A percentile compares a stretch with the other conserved stretches of the same genome.
Conservation (phyloP, 1,140 invertebrate species). For the Macrocentrus cingulum region DNA sequence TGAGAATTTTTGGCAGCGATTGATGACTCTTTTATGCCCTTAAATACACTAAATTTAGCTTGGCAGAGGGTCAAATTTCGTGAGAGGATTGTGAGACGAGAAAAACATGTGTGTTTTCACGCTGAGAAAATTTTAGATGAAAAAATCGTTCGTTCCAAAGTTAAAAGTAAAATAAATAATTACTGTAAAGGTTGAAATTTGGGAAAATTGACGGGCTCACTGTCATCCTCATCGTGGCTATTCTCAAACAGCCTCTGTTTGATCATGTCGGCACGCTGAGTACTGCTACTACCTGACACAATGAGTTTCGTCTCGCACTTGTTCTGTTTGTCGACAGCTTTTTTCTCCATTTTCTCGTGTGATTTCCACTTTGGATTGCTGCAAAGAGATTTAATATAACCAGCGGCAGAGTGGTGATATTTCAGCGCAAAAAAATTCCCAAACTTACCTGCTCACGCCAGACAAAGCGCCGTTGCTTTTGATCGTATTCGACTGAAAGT, state of each 20-base stretch:
- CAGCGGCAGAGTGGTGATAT: too few relatives aligned
- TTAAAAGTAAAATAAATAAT: neutral
- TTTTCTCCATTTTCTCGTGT: neutral
- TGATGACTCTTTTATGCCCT: too few relatives aligned
- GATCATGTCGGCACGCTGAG: conserved; percentile 21
- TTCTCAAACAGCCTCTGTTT: conserved; percentile 27
- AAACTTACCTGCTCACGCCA: neutral
- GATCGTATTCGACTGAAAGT: neutral
- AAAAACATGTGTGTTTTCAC: too few relatives aligned
- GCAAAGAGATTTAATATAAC: conserved; percentile 5
- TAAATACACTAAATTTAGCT: too few relatives aligned
- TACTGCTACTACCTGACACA: neutral
- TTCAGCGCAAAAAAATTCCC: neutral
- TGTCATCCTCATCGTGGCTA: conserved; percentile 21
- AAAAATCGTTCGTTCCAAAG: too few relatives aligned
- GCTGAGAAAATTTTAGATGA: neutral
- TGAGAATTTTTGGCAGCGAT: too few relatives aligned
- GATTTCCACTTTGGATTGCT: neutral
- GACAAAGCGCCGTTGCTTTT: conserved; percentile 1
- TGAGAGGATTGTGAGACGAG: too few relatives aligned
- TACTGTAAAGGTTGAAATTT: conserved; percentile 13
- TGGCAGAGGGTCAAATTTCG: too few relatives aligned
- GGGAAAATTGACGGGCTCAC: conserved; percentile 11
- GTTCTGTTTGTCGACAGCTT: neutral
- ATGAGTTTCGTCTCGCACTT: neutral